These are phyloP conservation scores for Carposina sasakii DNA, from an alignment of 1,140 invertebrate species.

Conservation along the genomic window DNA sequence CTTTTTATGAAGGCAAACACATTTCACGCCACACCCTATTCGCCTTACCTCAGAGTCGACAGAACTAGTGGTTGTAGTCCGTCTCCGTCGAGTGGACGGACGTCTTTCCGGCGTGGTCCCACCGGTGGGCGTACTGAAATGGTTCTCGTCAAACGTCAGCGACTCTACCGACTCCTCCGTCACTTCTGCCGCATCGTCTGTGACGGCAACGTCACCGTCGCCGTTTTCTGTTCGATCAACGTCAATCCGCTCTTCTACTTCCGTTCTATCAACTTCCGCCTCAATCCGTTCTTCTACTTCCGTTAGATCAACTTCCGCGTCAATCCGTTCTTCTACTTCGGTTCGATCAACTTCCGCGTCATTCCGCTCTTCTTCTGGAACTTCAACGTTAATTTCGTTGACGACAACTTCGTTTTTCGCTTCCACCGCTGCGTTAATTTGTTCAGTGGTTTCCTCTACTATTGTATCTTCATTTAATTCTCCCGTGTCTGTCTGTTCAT, in stretches of 20 bases:
- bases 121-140: conserved; percentile 61
- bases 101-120: conserved; percentile 41
- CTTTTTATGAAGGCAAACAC: too few species aligned
- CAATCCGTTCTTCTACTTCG: neutral
- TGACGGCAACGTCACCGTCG: conserved; percentile 5
- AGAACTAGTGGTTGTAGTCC: conserved; percentile 37
- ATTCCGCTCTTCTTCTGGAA: neutral
- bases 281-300: neutral
- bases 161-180: conserved; percentile 31
- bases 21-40: conserved; percentile 31
- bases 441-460: neutral
- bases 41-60: conserved; percentile 60
- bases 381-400: too few species aligned
- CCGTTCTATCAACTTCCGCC: conserved; percentile 4
- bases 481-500: too few species aligned
- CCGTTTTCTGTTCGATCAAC: conserved; percentile 5
- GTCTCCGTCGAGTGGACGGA: conserved; percentile 24
- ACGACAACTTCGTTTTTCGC: neutral
- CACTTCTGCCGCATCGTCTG: conserved; percentile 12
- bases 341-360: neutral
- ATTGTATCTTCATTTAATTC: neutral
- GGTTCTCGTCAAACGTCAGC: conserved; percentile 64
- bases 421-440: neutral
- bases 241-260: neutral
- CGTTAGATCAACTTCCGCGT: neutral